Conservation (phyloP, 2,797 vertebrate genomes). For the Sarcoramphus papa region DNA sequence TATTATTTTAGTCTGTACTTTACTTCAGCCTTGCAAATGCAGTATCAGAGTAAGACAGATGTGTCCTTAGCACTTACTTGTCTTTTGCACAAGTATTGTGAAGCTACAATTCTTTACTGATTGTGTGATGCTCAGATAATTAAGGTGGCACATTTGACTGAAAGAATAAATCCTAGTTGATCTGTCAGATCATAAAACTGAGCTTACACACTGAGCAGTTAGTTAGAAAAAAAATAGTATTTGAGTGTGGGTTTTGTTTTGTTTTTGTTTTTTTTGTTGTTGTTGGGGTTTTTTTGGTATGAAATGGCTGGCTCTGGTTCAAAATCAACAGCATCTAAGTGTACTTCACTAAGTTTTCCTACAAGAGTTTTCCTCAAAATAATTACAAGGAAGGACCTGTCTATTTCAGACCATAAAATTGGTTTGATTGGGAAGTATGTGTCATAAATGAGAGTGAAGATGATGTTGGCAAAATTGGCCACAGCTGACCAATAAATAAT, state of each 20-base stretch:
- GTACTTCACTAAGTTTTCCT: background rate
- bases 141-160: background rate
- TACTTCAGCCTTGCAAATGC: background rate
- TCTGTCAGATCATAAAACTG: background rate
- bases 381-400: background rate
- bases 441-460: conserved; percentile 34
- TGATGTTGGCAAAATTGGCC: conserved; percentile 8
- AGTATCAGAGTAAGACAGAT: background rate
- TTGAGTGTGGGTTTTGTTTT: background rate
- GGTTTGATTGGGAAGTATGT: background rate
- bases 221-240: too few species aligned
- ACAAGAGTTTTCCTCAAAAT: background rate
- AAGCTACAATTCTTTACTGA: background rate
- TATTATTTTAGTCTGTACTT: background rate
- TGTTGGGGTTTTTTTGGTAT: background rate
- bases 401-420: conserved; percentile 23
- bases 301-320: background rate
- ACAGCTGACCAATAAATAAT: conserved; percentile 40
- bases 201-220: background rate
- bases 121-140: background rate
- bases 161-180: background rate
- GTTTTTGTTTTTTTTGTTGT: background rate
- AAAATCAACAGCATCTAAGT: background rate
- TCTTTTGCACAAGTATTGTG: background rate
- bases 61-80: background rate